Evolutionary conservation across 2,797 vertebrate species (phyloP), one percentile per base, ranked within the genome.

Genomic region (Danio tinwini): DNA sequence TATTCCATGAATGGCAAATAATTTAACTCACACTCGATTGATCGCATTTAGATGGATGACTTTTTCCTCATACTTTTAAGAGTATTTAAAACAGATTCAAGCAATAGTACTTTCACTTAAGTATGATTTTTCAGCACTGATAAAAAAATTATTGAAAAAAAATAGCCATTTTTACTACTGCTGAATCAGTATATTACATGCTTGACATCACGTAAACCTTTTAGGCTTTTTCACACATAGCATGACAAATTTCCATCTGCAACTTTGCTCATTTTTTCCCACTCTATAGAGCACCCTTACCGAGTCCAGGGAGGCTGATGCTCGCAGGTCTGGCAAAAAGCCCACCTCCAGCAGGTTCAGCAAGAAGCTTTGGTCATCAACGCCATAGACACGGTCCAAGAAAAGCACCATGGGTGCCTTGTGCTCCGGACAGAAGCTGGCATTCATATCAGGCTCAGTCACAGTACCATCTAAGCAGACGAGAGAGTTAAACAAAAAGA

Each of bases 321-420:
- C 95, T 88, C 92, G 92, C 78, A 99, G 93, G 90, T 99, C 98
- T 21, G 97, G 97, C 92, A 99, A 93, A 92, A 99, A 99, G 86
- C 97, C 98, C 67, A 99, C 96, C 87, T 99, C 97, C 78, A 99
- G 81, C 83, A 99, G 88, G 70, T 98, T 96, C 62, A 99, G 95
- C 81, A 99, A 94, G 81, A 99, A 98, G 85, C 92, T 93, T 92
- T 98, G 98, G 92, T 99, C 96, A 89, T 96, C 95, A 40, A 99
- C 95, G 84, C 98, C 97, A 56, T 99, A 99, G 21, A 99, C 98
- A 82, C 98, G 94, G 79, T 99, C 98, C 90, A 99, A 91, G 89
- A 99, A 99, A 52, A 99, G 96, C 88, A 99, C 98, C 97, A 99
- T 99, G 74, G 98, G 93, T 56, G 96, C 95, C 90, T 99, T 99